A percentile compares a stretch with the other conserved stretches of the same genome.
Evolutionary conservation across 2,888 invertebrate genomes (phyloP).

Genomic region (Coenonympha glycerion): DNA sequence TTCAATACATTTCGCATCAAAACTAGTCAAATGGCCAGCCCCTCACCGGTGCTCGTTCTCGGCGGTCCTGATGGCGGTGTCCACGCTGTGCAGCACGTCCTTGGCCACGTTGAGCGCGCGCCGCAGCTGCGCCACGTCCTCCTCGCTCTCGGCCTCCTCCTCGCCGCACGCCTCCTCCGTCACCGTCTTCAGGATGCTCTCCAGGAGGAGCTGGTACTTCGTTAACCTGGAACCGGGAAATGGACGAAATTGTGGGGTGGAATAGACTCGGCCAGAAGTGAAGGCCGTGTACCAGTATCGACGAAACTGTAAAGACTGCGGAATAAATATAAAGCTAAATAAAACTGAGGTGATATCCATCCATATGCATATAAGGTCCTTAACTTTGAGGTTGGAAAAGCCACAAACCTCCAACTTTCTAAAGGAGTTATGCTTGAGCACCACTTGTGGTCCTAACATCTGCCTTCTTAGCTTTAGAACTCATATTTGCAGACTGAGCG

Average conservation of each 20-base stretch:
- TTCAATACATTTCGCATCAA: too few species aligned
- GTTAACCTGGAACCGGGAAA: slow-evolving; percentile 47
- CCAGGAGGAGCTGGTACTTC: slow-evolving; percentile 67
- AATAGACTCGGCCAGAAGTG: background rate
- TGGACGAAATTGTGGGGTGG: background rate
- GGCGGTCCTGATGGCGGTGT: slow-evolving; percentile 60
- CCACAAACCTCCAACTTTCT: too few species aligned
- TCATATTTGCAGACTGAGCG: too few species aligned
- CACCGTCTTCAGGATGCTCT: slow-evolving; percentile 60
- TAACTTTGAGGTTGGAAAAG: too few species aligned
- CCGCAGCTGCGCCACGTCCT: slow-evolving; percentile 42
- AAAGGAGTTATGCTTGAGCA: too few species aligned
- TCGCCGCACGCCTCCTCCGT: slow-evolving; percentile 31
- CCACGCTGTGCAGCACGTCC: slow-evolving; percentile 63
- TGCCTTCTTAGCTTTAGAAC: too few species aligned
- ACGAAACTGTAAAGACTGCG: too few species aligned
- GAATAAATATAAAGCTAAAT: too few species aligned
- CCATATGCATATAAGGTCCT: too few species aligned
- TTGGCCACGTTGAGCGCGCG: slow-evolving; percentile 56
- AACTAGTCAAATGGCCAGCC: too few species aligned
- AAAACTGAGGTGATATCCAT: too few species aligned
- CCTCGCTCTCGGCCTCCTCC: slow-evolving; percentile 38
- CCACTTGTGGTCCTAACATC: too few species aligned
- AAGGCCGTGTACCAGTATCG: background rate
- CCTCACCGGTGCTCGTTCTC: slow-evolving; percentile 67